Base-by-base conservation (phyloP, 2,113 vertebrate genomes). In the Circaetus cinerascens region DNA sequence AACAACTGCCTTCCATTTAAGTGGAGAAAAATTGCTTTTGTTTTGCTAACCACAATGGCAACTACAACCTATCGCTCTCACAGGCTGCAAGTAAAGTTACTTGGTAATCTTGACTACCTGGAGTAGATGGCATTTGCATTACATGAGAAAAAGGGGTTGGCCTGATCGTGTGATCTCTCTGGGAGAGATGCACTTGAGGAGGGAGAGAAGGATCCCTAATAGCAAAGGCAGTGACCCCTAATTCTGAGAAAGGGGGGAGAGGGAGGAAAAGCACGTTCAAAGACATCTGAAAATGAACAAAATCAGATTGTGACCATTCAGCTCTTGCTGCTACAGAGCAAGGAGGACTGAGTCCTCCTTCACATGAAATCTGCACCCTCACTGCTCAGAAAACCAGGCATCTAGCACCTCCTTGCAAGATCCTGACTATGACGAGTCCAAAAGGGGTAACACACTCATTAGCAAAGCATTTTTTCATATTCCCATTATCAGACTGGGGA, bases 1-100 rank as follows among this genome's bases (percentile, higher is more conserved):
- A 88, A 48, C 41, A 80, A 30, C 17, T 46, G 40, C 13, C 18
- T 71, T 93, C 55, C 29, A 38, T 25, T 73, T 50, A 38, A 57
- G 38, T 0, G 4, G 27, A 69, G 16, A 38, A 8, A 86, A 90
- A 63, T 2, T 18, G 40, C 40, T 74, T 84, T 79, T 2, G 5
- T 76, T 94, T 88, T 86, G 59, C 53, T 73, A 64, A 60, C 27
- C 48, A 43, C 15, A 67, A 55, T 1, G 4, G 32, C 53, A 64
- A 23, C 57, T 45, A 64, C 2, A 18, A 76, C 14, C 45, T 82
- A 34, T 3, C 0, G 0, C 21, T 81, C n/a, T 69, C 20, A 62
- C 10, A 51, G 56, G 32, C 41, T 60, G 23, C 41, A 30, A 34
- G 53, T 26, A 32, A 76, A 79, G 59, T 36, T 53, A 59, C 5